Base-by-base conservation (phyloP, 2,113 vertebrate species). In the Notothenia coriiceps region DNA sequence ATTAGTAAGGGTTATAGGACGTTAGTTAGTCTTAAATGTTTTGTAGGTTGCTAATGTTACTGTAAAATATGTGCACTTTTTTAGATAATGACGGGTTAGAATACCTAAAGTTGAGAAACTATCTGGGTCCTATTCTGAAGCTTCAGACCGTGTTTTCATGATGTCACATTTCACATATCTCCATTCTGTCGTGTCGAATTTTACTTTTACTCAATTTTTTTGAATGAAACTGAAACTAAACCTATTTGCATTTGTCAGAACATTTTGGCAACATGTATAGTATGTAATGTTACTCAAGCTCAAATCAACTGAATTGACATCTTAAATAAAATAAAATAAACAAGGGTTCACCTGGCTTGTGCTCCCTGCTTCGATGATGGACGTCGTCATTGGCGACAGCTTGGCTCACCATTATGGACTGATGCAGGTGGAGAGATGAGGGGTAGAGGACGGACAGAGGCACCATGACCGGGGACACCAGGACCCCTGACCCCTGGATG, bases 381-480 rank as follows among this genome's bases (percentile, higher is more conserved):
- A 97, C 97, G 0, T 97, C 90, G 18, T 97, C 90, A 51, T 95
- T 86, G 52, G 93, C 75, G 3, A 96, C 83, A 44, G 96, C 93
- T 2, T 69, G 51, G 84, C 79, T 92, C 74, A 98, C 95, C 95
- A 98, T 97, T 80, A 99, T 95, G 9, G 95, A 88, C 84, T 96
- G 96, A 78, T 95, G 95, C 83, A 99, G 94, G 89, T 97, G 96
- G 35, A 97, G 94, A 7, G 95, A 91, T 33, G 98, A 95, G 62
- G 96, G 89, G 87, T 97, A 99, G 91, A 98, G 96, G 46, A 99
- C 95, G 6, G 97, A 95, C 74, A 99, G 94, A 0, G 96, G 95
- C 56, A 99, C 94, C 85, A 99, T 97, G 4, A 99, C 95, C 0
- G 96, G 96, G 62, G 98, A 96, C 74, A 98, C 94, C 88, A 98